Percentiles rank a stretch among this genome's conserved stretches.
These are phyloP conservation scores for Drosophila barbarae DNA, from an alignment of 2,888 invertebrate species.

Conservation along the genomic window DNA sequence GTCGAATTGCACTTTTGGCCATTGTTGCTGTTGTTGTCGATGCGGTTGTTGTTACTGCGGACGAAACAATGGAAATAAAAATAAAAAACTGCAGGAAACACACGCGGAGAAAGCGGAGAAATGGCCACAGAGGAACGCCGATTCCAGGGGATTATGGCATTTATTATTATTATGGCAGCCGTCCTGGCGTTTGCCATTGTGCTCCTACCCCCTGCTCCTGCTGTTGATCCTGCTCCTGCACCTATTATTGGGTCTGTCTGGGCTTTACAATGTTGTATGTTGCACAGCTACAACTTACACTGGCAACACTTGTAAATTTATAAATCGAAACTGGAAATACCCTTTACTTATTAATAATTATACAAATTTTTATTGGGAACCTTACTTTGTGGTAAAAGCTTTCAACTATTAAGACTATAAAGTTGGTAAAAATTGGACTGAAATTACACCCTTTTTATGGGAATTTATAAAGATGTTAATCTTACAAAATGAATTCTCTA, in stretches of 20 bases:
- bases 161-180: conserved; percentile 72
- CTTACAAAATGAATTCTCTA: background rate
- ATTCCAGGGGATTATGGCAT: conserved; percentile 68
- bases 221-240: conserved; percentile 11
- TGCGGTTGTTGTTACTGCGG: conserved; percentile 47
- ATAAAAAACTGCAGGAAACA: conserved; percentile 61
- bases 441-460: no score
- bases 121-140: conserved; percentile 35
- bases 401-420: background rate
- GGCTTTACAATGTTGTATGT: conserved; percentile 52
- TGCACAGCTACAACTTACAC: conserved; percentile 9
- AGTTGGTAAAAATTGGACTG: no score
- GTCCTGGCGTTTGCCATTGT: conserved; percentile 41
- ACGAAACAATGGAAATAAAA: conserved; percentile 71
- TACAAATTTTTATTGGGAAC: background rate
- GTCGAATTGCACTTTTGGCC: conserved; percentile 48
- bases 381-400: background rate
- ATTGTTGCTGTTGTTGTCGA: conserved; percentile 34
- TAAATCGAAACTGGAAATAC: background rate
- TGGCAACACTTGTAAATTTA: conserved; percentile 1
- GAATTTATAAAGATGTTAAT: no score
- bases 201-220: conserved; percentile 17
- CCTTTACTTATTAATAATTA: background rate
- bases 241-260: conserved; percentile 23
- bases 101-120: conserved; percentile 9